Percentiles rank a stretch among this genome's conserved stretches.
Conservation (phyloP, 2,797 vertebrate species). For the Sebastes reedi region DNA sequence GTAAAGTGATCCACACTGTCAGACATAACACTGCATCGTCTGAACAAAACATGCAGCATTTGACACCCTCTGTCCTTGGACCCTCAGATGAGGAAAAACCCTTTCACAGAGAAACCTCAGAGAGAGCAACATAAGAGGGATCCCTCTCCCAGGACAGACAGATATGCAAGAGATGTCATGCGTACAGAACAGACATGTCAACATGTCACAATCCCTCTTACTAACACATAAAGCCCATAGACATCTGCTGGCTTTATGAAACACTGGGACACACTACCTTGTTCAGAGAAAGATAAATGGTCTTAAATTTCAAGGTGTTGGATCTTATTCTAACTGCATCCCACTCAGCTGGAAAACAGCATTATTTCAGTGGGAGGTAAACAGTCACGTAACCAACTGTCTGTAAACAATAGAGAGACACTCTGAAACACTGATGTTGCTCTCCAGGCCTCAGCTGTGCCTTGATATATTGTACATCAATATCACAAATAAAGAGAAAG, state of each 20-base stretch:
- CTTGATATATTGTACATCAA: not conserved
- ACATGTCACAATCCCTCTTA: not conserved
- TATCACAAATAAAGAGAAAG: conserved; percentile 26
- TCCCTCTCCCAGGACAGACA: not conserved
- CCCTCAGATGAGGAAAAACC: not conserved
- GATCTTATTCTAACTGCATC: not conserved
- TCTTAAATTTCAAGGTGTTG: not conserved
- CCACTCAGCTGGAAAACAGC: conserved; percentile 12
- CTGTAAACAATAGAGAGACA: conserved; percentile 5
- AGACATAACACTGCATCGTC: not conserved
- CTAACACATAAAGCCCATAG: not conserved
- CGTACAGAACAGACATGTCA: not conserved
- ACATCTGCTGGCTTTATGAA: conserved; percentile 1
- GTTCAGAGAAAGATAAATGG: not conserved
- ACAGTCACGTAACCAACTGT: not conserved
- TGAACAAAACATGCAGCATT: not conserved
- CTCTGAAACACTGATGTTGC: not conserved
- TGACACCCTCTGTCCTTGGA: not conserved
- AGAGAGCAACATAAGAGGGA: not conserved
- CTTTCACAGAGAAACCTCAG: not conserved
- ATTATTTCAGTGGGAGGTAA: not conserved
- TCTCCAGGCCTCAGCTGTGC: conserved; percentile 6
- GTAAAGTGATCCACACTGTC: not conserved
- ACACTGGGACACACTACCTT: not conserved
- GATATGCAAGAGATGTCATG: not conserved